Evolutionary conservation across 2,113 vertebrate genomes (phyloP), one percentile per base, ranked within the genome.

Genomic region (Erinaceus europaeus): DNA sequence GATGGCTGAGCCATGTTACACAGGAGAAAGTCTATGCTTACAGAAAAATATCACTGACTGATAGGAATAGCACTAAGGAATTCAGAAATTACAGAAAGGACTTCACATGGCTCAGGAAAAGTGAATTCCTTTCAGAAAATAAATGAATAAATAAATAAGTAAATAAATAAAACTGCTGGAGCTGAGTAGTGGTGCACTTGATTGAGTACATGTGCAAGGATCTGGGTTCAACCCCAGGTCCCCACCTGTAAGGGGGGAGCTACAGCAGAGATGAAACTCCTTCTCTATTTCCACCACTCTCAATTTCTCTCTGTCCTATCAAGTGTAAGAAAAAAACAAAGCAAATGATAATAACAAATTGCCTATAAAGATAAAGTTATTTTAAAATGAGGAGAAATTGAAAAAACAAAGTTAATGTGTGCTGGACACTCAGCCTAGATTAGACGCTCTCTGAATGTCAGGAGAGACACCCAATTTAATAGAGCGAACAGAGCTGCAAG

Each of bases 301-400:
- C n/a, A n/a, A n/a, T n/a, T n/a, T n/a, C n/a, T n/a, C n/a, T n/a
- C n/a, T n/a, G n/a, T n/a, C n/a, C n/a, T n/a, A n/a, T n/a, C n/a
- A n/a, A n/a, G n/a, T n/a, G n/a, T n/a, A n/a, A n/a, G n/a, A n/a
- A n/a, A n/a, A n/a, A n/a, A n/a, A n/a, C n/a, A n/a, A n/a, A n/a
- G n/a, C n/a, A n/a, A n/a, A n/a, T n/a, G n/a, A n/a, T n/a, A n/a
- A n/a, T n/a, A 62, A 74, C 15, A 9, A 65, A 38, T 17, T 64
- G 69, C 55, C 38, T 59, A 18, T 34, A 62, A 52, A 72, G 57
- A 17, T 84, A 15, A 67, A 86, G 80, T 42, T 36, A 69, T 48
- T 84, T 50, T 62, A 76, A 67, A 75, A 48, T 57, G 17, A 52
- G 36, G 57, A 42, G 85, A 78, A 8, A 62, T 38, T 68, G 59